Evolutionary conservation across 1,140 invertebrate genomes (phyloP).

Genomic region (Spodoptera litura): DNA sequence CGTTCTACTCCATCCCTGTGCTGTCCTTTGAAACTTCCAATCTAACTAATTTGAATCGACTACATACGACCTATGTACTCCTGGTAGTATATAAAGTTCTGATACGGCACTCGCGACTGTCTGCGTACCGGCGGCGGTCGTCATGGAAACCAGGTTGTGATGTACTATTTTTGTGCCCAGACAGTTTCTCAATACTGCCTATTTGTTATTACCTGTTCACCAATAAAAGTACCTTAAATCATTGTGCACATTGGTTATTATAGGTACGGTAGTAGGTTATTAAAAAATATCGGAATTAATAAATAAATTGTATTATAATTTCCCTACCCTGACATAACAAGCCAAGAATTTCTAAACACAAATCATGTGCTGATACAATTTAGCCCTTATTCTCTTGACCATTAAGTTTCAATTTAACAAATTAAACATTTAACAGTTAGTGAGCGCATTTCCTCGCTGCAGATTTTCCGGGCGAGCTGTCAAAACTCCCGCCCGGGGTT

Average conservation of each 20-base stretch:
- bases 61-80: constrained; percentile 46
- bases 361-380: background rate
- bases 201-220: background rate
- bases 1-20: background rate
- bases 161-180: constrained; percentile 45
- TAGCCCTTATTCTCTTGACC: constrained; percentile 20
- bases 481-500: constrained; percentile 71
- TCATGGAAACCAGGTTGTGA: constrained; percentile 45
- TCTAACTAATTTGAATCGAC: background rate
- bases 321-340: background rate
- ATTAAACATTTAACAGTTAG: constrained; percentile 34
- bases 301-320: no score
- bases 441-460: constrained; percentile 63
- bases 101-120: constrained; percentile 30
- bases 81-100: constrained; percentile 45
- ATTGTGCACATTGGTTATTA: no score
- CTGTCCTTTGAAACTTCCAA: background rate
- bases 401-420: constrained; percentile 33
- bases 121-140: constrained; percentile 39
- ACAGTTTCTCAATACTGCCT: background rate
- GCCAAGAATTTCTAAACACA: background rate
- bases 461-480: constrained; percentile 76
- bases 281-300: no score
- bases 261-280: no score
- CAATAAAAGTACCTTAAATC: background rate